These are phyloP conservation scores for Paradisaea rubra DNA, from an alignment of 2,113 vertebrate species.

Conservation along the genomic window DNA sequence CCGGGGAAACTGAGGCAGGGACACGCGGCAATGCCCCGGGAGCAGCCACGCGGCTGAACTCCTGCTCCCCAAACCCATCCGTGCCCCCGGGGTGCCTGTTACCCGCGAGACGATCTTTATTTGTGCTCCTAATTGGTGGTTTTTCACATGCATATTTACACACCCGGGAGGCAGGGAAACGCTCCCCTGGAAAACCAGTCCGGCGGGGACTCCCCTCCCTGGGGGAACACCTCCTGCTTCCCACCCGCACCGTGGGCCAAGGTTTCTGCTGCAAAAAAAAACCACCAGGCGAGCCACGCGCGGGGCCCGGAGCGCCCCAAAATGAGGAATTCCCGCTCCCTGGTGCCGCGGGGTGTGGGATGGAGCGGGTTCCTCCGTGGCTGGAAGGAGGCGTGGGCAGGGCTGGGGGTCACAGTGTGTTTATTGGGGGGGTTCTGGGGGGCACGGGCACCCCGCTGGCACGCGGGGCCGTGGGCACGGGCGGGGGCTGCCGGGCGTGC, in stretches of 20 bases:
- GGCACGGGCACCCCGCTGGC: not conserved
- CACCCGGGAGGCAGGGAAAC: not conserved
- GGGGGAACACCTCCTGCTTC: not conserved
- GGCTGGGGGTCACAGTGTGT: not conserved
- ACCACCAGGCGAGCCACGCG: rapidly evolving
- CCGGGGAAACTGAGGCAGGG: not conserved
- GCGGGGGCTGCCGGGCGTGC: not conserved
- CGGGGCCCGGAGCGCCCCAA: not conserved
- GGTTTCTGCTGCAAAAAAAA: not conserved
- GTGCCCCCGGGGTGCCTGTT: not conserved
- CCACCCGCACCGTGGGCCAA: rapidly evolving
- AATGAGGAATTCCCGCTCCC: not conserved
- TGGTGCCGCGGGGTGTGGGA: rapidly evolving
- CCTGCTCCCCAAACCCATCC: not conserved
- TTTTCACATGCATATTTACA: not conserved
- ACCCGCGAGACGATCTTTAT: not conserved
- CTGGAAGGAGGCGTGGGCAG: not conserved
- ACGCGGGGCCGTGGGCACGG: rapidly evolving
- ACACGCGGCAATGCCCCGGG: not conserved
- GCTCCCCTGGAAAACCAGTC: slow-evolving; percentile 1
- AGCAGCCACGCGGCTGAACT: not conserved
- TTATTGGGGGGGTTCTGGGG: not conserved
- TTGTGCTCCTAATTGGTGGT: not conserved
- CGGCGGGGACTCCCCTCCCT: not conserved
- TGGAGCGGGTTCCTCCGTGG: rapidly evolving